A percentile compares a stretch with the other conserved stretches of the same genome.
Evolutionary conservation across 2,113 vertebrate species (phyloP).

Genomic region (Protobothrops flavoviridis): DNA sequence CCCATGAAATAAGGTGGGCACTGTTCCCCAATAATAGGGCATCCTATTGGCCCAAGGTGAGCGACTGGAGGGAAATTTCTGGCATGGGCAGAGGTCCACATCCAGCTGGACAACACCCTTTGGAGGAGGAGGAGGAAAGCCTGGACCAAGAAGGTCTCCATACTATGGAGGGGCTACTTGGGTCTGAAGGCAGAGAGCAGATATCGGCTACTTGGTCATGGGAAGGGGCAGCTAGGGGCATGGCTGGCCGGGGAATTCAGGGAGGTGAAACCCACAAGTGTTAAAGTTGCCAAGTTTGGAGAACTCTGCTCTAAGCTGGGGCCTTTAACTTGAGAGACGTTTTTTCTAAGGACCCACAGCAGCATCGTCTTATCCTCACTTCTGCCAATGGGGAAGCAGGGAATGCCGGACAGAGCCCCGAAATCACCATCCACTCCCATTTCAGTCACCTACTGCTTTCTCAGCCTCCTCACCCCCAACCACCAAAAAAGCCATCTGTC

Average conservation of each 20-base stretch:
- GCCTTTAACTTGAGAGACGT: not conserved
- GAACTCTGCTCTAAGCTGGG: not conserved
- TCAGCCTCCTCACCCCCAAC: not conserved
- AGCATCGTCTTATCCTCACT: not conserved
- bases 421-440: not conserved
- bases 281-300: not conserved
- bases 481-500: not conserved
- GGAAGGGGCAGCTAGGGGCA: not conserved
- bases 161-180: not conserved
- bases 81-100: slow-evolving; percentile 35
- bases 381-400: not conserved
- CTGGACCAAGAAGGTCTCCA: too few species aligned
- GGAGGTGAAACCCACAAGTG: not conserved
- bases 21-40: not conserved
- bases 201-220: not conserved
- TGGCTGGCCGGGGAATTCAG: not conserved
- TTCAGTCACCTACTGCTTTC: not conserved
- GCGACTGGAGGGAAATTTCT: not conserved
- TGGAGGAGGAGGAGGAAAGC: not conserved
- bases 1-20: slow-evolving; percentile 19
- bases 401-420: not conserved
- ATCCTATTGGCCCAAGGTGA: not conserved
- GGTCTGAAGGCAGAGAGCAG: not conserved
- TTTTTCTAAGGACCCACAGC: not conserved
- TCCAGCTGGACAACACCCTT: slow-evolving; percentile 1